These are phyloP conservation scores for Galerucella pusilla DNA, from an alignment of 2,888 invertebrate species.

Conservation along the genomic window DNA sequence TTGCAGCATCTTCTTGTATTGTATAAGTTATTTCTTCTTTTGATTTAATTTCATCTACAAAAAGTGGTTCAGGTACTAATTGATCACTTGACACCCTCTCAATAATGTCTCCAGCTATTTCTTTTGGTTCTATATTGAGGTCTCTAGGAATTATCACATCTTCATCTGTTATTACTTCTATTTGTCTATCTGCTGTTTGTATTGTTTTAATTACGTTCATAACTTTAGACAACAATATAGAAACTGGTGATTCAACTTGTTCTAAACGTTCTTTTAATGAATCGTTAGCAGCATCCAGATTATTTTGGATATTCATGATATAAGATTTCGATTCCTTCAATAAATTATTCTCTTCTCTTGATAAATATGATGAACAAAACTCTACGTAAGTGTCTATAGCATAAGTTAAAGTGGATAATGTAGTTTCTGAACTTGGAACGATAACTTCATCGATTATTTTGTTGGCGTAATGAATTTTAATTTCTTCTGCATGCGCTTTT, in stretches of 20 bases:
- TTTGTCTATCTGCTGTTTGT: not conserved
- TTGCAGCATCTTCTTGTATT: too few species aligned
- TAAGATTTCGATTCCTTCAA: not conserved
- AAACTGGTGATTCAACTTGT: constrained; percentile 5
- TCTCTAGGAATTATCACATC: too few species aligned
- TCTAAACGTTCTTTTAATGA: constrained; percentile 4
- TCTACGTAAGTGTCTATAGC: not conserved
- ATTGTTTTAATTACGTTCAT: not conserved
- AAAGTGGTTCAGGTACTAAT: not conserved
- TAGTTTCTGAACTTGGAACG: not conserved
- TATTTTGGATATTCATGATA: not conserved
- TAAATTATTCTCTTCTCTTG: constrained; percentile 5
- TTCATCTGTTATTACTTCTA: not conserved
- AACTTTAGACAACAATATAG: not conserved
- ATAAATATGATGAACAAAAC: constrained; percentile 3
- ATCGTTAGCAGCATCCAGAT: not conserved
- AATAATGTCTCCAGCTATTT: too few species aligned
- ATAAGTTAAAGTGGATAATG: not conserved
- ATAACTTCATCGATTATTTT: constrained; percentile 32
- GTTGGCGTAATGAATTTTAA: constrained; percentile 42
- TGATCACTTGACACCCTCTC: not conserved
- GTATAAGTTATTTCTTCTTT: too few species aligned
- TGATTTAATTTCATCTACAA: not conserved
- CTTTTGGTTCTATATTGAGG: too few species aligned
- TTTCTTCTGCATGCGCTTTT: constrained; percentile 47